Base-by-base conservation (phyloP, 2,888 invertebrate genomes). In the Noctua fimbriata region DNA sequence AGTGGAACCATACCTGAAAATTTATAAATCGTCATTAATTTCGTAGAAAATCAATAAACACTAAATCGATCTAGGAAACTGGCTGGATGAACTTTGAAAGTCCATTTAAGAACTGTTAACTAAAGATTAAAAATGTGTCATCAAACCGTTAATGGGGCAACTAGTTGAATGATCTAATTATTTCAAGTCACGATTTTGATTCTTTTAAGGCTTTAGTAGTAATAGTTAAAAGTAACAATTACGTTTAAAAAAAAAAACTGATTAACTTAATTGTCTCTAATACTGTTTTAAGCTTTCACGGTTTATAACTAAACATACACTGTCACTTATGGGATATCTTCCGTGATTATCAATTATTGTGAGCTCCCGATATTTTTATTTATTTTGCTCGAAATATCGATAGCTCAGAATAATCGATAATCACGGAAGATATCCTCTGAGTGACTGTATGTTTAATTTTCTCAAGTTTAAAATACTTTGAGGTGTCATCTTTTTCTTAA, bases 21-120 rank as follows among this genome's bases (percentile, higher is more conserved):
- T 70, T 52, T 52, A 84, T 83, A 76, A 83, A 85, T 80, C 67
- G 82, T 74, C 82, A 83, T 88, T 84, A 87, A 81, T 47, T 47
- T 66, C 36, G 36, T 74, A 55, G 47, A 55, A 87, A 90, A 84
- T 76, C 73, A 82, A 78, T 85, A 84, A 86, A 87, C 87, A 87
- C 78, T 83, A 83, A 86, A 84, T 78, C 72, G 69, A 82, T 83
- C 67, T 47, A 71, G 58, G 77, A 88, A 89, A 86, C 88, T 83
- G 85, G 86, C 89, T 87, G 83, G 76, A 87, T 79, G 78, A 32
- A 87, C 84, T 86, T 81, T 87, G 79, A 87, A 90, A 88, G 75
- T 85, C 79, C 65, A 85, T 85, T 79, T 81, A 87, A 72, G 78
- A 87, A 83, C 83, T 84, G 81, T 82, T 74, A 81, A 18, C 1